Percentiles rank a stretch among this genome's conserved stretches.
These are phyloP conservation scores for Teinopalpus imperialis DNA, from an alignment of 2,888 invertebrate species.

Conservation along the genomic window DNA sequence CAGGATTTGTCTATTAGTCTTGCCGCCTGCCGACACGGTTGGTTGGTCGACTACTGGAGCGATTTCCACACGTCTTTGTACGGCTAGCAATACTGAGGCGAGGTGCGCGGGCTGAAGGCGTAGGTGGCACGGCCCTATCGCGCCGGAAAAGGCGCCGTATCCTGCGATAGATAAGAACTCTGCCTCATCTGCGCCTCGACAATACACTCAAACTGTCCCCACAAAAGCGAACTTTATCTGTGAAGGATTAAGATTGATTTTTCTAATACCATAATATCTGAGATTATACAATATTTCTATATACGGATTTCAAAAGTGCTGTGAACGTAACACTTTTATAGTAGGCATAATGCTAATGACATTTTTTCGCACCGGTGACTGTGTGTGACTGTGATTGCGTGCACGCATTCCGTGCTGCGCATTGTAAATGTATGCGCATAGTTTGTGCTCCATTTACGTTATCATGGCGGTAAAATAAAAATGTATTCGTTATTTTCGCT, in stretches of 20 bases:
- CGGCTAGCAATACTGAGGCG: slow-evolving; percentile 6
- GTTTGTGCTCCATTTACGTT: slow-evolving; percentile 75
- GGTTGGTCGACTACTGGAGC: neutral
- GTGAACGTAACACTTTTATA: slow-evolving; percentile 17
- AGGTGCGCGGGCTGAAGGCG: slow-evolving; percentile 33
- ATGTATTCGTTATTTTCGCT: slow-evolving; percentile 54
- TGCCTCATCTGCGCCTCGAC: slow-evolving; percentile 46
- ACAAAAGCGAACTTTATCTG: slow-evolving; percentile 5
- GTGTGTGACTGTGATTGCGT: slow-evolving; percentile 69
- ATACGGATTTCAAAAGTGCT: slow-evolving; percentile 15
- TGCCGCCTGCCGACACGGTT: neutral
- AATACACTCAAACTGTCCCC: slow-evolving; percentile 8
- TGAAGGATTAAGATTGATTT: neutral
- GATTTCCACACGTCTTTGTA: slow-evolving; percentile 11
- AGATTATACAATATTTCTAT: neutral
- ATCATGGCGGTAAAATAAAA: slow-evolving; percentile 67
- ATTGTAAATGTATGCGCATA: slow-evolving; percentile 64
- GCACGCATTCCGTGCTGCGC: slow-evolving; percentile 58
- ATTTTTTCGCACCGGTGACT: slow-evolving; percentile 53
- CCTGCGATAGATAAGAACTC: slow-evolving; percentile 55
- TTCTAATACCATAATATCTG: neutral
- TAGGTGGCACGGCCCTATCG: slow-evolving; percentile 50
- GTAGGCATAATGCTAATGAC: slow-evolving; percentile 54
- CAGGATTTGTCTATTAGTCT: no score
- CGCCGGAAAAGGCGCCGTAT: slow-evolving; percentile 52